Evolutionary conservation across 1,140 invertebrate species (phyloP).

Genomic region (Manduca sexta): DNA sequence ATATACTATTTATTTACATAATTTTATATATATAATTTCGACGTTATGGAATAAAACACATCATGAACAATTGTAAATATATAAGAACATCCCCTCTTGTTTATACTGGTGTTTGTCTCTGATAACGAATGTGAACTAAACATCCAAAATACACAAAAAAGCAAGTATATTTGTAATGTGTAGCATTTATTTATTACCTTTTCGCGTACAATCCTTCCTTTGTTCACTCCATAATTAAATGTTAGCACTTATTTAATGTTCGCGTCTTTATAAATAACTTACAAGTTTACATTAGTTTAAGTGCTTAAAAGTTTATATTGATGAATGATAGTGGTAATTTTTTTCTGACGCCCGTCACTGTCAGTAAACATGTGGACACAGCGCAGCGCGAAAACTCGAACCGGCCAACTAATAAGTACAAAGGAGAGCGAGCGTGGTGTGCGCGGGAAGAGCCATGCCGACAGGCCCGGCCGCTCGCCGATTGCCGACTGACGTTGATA

Average conservation of each 20-base stretch:
- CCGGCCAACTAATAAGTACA: constrained; percentile 44
- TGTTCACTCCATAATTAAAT: constrained; percentile 62
- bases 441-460: constrained; percentile 36
- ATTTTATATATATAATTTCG: no score
- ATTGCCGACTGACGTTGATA: constrained; percentile 63
- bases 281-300: neutral
- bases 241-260: constrained; percentile 50
- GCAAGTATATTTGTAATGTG: neutral
- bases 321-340: constrained; percentile 21
- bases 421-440: constrained; percentile 38
- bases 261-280: constrained; percentile 16
- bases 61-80: no score
- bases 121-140: no score
- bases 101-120: no score
- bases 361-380: constrained; percentile 22
- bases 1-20: no score
- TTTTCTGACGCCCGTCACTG: constrained; percentile 25
- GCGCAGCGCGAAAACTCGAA: constrained; percentile 31
- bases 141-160: no score
- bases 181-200: constrained; percentile 45
- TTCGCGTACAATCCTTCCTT: constrained; percentile 49
- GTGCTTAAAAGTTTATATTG: constrained; percentile 24
- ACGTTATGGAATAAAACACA: no score
- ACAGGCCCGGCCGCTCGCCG: constrained; percentile 42
- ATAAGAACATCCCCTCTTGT: no score